These are phyloP conservation scores for Mesaphorura yosii DNA, from an alignment of 1,140 invertebrate genomes.

Conservation along the genomic window DNA sequence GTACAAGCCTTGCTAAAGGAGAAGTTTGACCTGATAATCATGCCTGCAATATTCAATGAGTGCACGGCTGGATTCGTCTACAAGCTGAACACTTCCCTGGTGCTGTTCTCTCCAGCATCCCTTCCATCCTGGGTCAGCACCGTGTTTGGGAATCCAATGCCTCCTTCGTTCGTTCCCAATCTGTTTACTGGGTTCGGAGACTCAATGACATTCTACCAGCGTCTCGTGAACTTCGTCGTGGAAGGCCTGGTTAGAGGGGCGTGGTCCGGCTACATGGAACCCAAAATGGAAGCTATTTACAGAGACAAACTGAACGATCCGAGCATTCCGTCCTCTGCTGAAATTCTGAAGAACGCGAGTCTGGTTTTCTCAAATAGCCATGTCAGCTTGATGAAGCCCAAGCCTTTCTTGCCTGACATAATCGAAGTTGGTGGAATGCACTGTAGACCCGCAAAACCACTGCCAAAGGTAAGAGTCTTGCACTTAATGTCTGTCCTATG, in stretches of 20 bases:
- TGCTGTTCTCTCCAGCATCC: background rate
- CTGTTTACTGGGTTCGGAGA: background rate
- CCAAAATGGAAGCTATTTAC: conserved; percentile 16
- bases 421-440: conserved; percentile 26
- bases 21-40: conserved; percentile 39
- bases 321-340: background rate
- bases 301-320: conserved; percentile 14
- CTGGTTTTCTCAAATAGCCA: conserved; percentile 20
- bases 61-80: conserved; percentile 40
- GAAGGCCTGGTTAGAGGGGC: background rate
- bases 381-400: background rate
- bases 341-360: conserved; percentile 18
- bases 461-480: conserved; percentile 37
- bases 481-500: background rate
- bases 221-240: conserved; percentile 4
- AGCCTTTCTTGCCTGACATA: conserved; percentile 6
- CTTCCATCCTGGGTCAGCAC: background rate
- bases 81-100: conserved; percentile 33
- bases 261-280: background rate
- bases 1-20: conserved; percentile 24
- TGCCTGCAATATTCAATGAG: conserved; percentile 39
- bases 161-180: conserved; percentile 9
- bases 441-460: conserved; percentile 20
- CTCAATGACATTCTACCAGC: conserved; percentile 12
- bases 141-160: conserved; percentile 5